Evolutionary conservation across 2,797 vertebrate genomes (phyloP).

Genomic region (Xiphorhynchus erythropygius): DNA sequence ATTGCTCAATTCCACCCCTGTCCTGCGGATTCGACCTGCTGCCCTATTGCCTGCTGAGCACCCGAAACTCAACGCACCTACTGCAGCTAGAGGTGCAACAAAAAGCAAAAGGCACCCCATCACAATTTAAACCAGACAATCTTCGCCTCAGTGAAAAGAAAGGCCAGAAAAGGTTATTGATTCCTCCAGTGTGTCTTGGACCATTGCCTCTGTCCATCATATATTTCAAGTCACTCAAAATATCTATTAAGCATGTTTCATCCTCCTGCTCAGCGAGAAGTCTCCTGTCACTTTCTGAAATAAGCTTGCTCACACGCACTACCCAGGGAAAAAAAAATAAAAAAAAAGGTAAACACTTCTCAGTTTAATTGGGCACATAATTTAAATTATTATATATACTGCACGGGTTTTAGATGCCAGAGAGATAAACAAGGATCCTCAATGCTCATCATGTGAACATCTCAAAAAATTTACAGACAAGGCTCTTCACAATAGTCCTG

Average conservation of each 20-base stretch:
- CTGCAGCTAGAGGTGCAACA: accelerated
- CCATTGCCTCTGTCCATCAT: accelerated
- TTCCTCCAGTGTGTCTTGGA: too few species aligned
- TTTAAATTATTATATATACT: background rate
- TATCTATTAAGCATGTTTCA: accelerated
- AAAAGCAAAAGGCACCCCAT: background rate
- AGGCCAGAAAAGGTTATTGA: background rate
- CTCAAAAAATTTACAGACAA: background rate
- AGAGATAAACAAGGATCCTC: background rate
- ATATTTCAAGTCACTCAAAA: background rate
- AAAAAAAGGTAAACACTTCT: background rate
- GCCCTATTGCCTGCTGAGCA: too few species aligned
- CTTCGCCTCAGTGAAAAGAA: background rate
- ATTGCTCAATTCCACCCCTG: accelerated
- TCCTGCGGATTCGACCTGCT: too few species aligned
- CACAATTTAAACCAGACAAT: background rate
- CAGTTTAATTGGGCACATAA: background rate
- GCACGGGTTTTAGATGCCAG: background rate
- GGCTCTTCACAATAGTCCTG: background rate
- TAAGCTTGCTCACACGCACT: background rate
- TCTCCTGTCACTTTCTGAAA: background rate
- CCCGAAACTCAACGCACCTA: background rate
- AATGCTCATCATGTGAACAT: background rate
- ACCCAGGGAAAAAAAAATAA: background rate
- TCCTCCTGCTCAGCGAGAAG: background rate